These are phyloP conservation scores for Chaetops frenatus DNA, from an alignment of 2,113 vertebrate species.

Conservation along the genomic window DNA sequence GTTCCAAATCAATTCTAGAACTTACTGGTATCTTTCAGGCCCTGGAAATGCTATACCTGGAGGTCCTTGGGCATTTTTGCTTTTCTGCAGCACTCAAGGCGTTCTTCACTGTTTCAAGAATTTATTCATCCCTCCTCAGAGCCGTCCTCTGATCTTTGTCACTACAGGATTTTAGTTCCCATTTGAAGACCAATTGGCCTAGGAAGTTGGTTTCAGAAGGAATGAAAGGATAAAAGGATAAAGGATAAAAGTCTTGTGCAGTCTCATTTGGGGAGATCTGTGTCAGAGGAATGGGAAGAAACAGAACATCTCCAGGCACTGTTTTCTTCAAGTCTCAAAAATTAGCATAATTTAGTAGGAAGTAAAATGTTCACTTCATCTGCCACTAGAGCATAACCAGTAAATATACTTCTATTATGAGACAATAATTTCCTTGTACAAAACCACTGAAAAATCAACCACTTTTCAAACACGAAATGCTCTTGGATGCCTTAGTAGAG, in stretches of 20 bases:
- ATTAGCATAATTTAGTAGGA: fast-evolving
- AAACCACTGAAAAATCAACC: neutral
- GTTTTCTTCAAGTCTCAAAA: neutral
- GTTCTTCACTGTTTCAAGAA: neutral
- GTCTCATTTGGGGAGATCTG: neutral
- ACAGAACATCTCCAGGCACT: neutral
- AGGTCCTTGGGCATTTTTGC: neutral
- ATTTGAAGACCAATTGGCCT: neutral
- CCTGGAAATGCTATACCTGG: neutral
- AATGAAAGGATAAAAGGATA: neutral
- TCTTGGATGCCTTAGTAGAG: neutral
- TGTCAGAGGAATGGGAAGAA: neutral
- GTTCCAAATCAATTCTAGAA: neutral
- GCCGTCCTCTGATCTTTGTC: neutral
- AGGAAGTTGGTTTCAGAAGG: neutral
- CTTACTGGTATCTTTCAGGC: neutral
- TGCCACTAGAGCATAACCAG: neutral
- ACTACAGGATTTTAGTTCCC: neutral
- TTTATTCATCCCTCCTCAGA: neutral
- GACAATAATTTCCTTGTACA: neutral
- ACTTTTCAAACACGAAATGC: neutral
- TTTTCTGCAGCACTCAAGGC: neutral
- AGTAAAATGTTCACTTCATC: neutral
- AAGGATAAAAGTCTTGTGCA: neutral
- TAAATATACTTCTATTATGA: neutral